phyloP scores from a whole-genome alignment of 2,888 invertebrate species.

The Belgica antarctica region DNA sequence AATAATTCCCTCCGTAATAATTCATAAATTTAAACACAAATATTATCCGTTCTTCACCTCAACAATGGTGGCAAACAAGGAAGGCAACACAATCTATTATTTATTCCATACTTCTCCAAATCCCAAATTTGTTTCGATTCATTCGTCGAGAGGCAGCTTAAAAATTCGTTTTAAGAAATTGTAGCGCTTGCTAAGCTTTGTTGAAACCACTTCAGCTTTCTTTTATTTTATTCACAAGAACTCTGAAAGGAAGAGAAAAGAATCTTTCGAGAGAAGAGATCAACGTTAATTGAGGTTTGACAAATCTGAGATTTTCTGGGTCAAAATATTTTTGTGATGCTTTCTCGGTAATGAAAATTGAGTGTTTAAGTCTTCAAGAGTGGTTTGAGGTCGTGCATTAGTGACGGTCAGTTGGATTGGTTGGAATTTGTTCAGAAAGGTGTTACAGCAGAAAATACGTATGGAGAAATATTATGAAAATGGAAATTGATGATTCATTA shows the following conservation, averaged over 20 bases:
- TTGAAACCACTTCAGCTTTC: conserved; percentile 34
- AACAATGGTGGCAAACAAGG: conserved; percentile 5
- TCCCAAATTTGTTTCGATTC: conserved; percentile 26
- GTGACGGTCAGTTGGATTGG: too few species aligned
- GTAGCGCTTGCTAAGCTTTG: conserved; percentile 31
- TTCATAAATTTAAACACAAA: background rate
- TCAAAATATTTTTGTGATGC: conserved; percentile 22
- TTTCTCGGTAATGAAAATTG: too few species aligned
- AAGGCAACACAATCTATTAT: background rate
- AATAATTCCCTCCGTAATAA: conserved; percentile 15
- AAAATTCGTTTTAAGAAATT: conserved; percentile 27
- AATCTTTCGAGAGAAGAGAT: background rate
- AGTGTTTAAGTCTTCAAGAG: too few species aligned
- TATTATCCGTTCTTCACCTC: conserved; percentile 34
- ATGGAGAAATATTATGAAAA: too few species aligned
- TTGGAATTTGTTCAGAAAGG: too few species aligned
- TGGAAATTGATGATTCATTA: too few species aligned
- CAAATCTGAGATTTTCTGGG: conserved; percentile 27
- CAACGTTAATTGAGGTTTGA: conserved; percentile 30
- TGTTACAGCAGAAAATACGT: too few species aligned
- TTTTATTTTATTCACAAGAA: background rate
- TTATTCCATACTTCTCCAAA: background rate
- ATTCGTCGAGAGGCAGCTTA: background rate
- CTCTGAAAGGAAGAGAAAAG: background rate
- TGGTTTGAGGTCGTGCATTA: too few species aligned